phyloP scores from a whole-genome alignment of 2,888 invertebrate genomes.

The Yponomeuta cagnagella region DNA sequence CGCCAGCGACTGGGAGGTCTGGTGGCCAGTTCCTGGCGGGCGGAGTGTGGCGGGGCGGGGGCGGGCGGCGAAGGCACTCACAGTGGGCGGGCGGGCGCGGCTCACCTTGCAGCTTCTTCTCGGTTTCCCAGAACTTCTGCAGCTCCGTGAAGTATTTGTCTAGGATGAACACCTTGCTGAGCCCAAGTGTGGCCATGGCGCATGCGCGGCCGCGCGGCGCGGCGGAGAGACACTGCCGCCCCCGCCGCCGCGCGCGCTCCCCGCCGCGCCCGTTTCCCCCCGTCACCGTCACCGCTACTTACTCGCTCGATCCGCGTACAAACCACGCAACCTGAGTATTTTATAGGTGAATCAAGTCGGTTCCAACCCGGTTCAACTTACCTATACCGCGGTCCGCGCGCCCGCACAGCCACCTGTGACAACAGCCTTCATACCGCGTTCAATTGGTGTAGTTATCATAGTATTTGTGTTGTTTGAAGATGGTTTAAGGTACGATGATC shows the following conservation, averaged over 20 bases:
- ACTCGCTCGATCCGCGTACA: too few relatives aligned
- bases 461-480: neutral
- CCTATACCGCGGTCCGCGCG: conserved; percentile 9
- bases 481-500: neutral
- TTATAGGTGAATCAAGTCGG: too few relatives aligned
- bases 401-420: conserved; percentile 14
- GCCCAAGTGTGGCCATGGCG: conserved; percentile 95
- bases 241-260: conserved; percentile 21
- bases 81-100: conserved; percentile 19
- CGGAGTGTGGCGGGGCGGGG: neutral
- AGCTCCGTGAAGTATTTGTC: conserved; percentile 98
- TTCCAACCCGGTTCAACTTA: too few relatives aligned
- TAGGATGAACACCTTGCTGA: conserved; percentile 97
- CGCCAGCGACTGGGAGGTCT: neutral
- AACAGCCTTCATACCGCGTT: neutral
- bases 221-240: conserved; percentile 34
- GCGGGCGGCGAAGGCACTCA: conserved; percentile 18
- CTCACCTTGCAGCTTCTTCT: conserved; percentile 96
- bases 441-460: neutral
- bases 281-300: too few relatives aligned
- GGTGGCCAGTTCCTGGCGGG: neutral
- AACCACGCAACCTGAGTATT: too few relatives aligned
- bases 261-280: neutral
- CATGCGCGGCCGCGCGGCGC: conserved; percentile 56
- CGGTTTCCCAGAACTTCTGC: conserved; percentile 97